phyloP scores from a whole-genome alignment of 1,140 invertebrate genomes.

The Melipona quadrifasciata region DNA sequence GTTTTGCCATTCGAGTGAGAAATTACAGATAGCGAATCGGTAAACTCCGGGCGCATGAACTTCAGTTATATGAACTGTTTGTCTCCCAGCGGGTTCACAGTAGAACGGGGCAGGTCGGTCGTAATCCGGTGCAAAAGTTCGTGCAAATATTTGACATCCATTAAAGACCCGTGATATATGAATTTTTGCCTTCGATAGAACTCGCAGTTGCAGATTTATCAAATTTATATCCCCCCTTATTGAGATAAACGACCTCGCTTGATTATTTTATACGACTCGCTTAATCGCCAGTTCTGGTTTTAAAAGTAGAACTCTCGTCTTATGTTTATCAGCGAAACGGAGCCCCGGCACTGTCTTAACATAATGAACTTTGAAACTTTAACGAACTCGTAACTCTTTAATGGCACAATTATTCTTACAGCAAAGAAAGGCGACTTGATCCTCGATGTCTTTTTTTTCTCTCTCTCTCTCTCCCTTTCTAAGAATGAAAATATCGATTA shows the following conservation, averaged over 20 bases:
- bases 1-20: neutral
- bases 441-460: too few species aligned
- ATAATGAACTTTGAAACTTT: slow-evolving; percentile 16
- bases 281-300: too few species aligned
- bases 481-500: neutral
- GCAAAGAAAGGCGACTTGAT: neutral
- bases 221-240: too few species aligned
- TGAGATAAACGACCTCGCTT: too few species aligned
- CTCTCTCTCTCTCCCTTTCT: too few species aligned
- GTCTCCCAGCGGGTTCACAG: neutral
- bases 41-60: neutral
- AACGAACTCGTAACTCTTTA: slow-evolving; percentile 20
- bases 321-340: neutral
- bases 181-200: neutral
- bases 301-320: too few species aligned
- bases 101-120: neutral
- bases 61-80: neutral
- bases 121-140: neutral
- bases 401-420: neutral
- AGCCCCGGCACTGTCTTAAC: neutral
- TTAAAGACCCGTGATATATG: neutral
- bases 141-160: neutral
- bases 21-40: neutral
- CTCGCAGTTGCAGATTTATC: too few species aligned
- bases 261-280: too few species aligned